Base-by-base conservation (phyloP, 2,797 vertebrate species). In the Synaphobranchus kaupii region DNA sequence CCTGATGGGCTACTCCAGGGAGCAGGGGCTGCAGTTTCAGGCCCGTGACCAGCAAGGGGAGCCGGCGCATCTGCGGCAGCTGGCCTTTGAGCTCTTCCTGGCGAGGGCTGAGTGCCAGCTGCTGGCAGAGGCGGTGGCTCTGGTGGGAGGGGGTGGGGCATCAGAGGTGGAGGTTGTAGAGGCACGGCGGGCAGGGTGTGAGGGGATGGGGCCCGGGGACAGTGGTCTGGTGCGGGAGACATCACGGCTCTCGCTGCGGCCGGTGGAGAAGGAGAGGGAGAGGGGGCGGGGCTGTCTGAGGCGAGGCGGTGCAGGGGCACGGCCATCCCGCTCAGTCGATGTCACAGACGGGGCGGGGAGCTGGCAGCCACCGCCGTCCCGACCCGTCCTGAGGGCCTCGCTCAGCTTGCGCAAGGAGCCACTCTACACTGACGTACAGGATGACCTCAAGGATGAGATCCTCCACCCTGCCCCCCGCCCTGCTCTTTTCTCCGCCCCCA, bases 51-150 rank as follows among this genome's bases (percentile, higher is more conserved):
- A 94, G 88, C 91, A 92, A 1, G 94, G 93, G 25, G 94, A 94
- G 56, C 9, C 90, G 25, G 86, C 87, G 89, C 95, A 96, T 90
- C 94, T 96, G 52, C 95, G 95, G 22, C 95, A 96, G 92, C 92
- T 97, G 92, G 96, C 97, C 0, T 99, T 99, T 54, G 98, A 99
- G 92, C 97, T 99, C 84, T 99, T 98, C 88, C 92, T 99, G 92
- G 97, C 98, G 90, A 97, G 97, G 91, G 97, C 98, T 0, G 98
- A 99, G 88, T 99, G 98, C 60, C 97, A 98, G 90, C 97, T 99
- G 88, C 95, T 99, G 58, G 95, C 97, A 47, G 98, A 99, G 90
- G 97, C 98, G 66, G 97, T 98, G 91, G 94, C 97, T n/a, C 95
- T 98, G 90, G 97, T 98, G 89, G 97, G 97, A 86, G 97, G 97